phyloP scores from a whole-genome alignment of 2,888 invertebrate genomes.

The Heliconius charithonia region DNA sequence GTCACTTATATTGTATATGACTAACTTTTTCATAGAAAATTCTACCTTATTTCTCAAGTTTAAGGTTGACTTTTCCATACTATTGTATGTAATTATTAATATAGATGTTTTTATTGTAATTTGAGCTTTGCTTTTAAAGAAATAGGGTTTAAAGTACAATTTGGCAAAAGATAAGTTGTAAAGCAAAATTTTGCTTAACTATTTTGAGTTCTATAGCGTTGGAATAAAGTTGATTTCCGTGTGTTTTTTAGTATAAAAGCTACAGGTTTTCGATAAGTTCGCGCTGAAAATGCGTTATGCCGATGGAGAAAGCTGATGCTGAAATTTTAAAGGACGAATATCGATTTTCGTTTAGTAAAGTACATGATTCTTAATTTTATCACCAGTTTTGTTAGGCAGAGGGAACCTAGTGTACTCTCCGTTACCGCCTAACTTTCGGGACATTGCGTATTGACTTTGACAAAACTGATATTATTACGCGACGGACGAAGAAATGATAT shows the following conservation, averaged over 20 bases:
- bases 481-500: too few relatives aligned
- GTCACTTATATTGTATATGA: conserved; percentile 40
- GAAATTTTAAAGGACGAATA: conserved; percentile 45
- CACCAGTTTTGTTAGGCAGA: not conserved
- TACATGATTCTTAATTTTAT: not conserved
- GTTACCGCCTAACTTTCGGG: too few relatives aligned
- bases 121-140: conserved; percentile 1
- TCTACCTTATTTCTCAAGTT: not conserved
- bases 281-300: conserved; percentile 66
- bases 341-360: conserved; percentile 9
- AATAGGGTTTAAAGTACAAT: conserved; percentile 25
- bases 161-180: conserved; percentile 6
- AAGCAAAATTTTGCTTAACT: not conserved
- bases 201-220: conserved; percentile 20
- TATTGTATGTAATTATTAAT: not conserved
- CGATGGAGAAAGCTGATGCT: conserved; percentile 54
- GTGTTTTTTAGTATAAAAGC: conserved; percentile 58
- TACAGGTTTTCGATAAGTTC: conserved; percentile 78
- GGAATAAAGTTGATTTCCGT: conserved; percentile 44
- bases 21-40: conserved; percentile 13
- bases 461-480: too few relatives aligned
- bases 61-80: conserved; percentile 22
- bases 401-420: not conserved
- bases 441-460: too few relatives aligned
- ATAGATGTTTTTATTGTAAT: conserved; percentile 24